These are phyloP conservation scores for Adela reaumurella DNA, from an alignment of 2,888 invertebrate genomes.

Conservation along the genomic window DNA sequence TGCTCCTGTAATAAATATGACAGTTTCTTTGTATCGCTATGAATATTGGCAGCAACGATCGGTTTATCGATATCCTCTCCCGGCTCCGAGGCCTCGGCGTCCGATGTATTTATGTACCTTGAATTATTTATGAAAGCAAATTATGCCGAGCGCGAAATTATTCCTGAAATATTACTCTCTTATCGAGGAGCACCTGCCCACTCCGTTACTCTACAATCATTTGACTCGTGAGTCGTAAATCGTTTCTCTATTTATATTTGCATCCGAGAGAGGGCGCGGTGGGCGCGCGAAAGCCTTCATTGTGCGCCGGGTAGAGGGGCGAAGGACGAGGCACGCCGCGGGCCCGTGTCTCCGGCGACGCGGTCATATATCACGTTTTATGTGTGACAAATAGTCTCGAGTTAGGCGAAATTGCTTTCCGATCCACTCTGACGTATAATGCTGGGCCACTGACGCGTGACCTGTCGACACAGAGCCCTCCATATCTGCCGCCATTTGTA, in stretches of 20 bases:
- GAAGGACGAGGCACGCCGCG: constrained; percentile 1
- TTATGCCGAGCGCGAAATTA: too few relatives aligned
- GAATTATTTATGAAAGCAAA: too few relatives aligned
- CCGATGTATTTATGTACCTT: too few relatives aligned
- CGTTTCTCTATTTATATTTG: neutral
- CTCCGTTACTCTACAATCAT: neutral
- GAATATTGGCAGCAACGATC: too few relatives aligned
- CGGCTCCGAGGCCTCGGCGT: too few relatives aligned
- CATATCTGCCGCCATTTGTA: neutral
- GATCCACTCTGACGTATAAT: constrained; percentile 52
- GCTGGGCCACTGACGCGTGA: constrained; percentile 43
- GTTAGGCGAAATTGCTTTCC: constrained; percentile 50
- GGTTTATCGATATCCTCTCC: too few relatives aligned
- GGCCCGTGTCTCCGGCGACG: constrained; percentile 25
- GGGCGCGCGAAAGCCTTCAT: neutral
- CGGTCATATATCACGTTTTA: constrained; percentile 45
- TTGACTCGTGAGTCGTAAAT: neutral
- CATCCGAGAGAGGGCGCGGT: neutral
- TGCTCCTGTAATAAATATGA: too few relatives aligned
- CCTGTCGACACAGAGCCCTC: constrained; percentile 14
- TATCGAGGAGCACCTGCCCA: too few relatives aligned
- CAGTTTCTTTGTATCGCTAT: too few relatives aligned
- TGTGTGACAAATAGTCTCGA: constrained; percentile 52
- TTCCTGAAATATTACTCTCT: too few relatives aligned
- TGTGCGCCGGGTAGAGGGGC: neutral